A percentile compares a stretch with the other conserved stretches of the same genome.
Evolutionary conservation across 2,888 invertebrate species (phyloP).

Genomic region (Euclidia mi): DNA sequence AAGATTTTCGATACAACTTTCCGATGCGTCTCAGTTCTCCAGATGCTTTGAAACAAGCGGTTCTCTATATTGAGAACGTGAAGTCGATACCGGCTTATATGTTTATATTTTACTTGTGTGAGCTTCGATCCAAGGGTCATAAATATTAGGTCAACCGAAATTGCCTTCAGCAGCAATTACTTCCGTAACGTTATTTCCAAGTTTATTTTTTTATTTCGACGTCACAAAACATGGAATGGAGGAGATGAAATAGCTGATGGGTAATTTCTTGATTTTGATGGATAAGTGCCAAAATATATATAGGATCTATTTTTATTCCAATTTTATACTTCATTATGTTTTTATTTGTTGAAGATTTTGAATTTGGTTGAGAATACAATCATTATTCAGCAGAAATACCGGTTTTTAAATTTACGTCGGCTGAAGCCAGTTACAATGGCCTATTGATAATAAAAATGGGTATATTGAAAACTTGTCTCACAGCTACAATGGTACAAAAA

Average conservation of each 20-base stretch:
- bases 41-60: slow-evolving; percentile 15
- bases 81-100: slow-evolving; percentile 6
- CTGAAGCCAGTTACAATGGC: neutral
- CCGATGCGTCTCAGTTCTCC: slow-evolving; percentile 7
- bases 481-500: too few relatives aligned
- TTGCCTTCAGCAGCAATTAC: slow-evolving; percentile 4
- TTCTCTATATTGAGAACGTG: slow-evolving; percentile 2
- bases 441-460: too few relatives aligned
- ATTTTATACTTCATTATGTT: too few relatives aligned
- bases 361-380: slow-evolving; percentile 8
- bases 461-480: too few relatives aligned
- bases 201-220: neutral
- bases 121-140: slow-evolving; percentile 11
- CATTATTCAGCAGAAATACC: slow-evolving; percentile 5
- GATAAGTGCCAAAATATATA: too few relatives aligned
- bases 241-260: neutral
- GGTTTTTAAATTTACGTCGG: neutral
- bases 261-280: too few relatives aligned
- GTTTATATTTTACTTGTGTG: slow-evolving; percentile 3
- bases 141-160: slow-evolving; percentile 11
- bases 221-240: neutral
- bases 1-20: slow-evolving; percentile 31
- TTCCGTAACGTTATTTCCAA: neutral
- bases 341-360: too few relatives aligned
- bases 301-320: too few relatives aligned